phyloP scores from a whole-genome alignment of 2,113 vertebrate genomes.

The Cygnus buccinator region DNA sequence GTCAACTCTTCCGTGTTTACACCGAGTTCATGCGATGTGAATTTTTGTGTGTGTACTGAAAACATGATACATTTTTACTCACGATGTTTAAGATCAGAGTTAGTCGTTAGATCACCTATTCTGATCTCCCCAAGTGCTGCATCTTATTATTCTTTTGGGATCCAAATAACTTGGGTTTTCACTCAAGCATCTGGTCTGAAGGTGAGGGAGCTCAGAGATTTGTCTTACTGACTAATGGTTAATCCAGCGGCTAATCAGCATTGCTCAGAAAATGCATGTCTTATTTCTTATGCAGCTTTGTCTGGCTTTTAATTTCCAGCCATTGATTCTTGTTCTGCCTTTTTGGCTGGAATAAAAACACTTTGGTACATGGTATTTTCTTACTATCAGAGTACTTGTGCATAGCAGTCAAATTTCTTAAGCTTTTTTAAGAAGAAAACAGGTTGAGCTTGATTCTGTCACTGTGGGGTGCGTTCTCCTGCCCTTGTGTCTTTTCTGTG shows the following conservation, averaged over 20 bases:
- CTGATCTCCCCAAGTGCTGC: neutral
- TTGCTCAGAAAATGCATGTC: conserved; percentile 21
- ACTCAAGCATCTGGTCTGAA: neutral
- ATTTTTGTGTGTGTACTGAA: conserved; percentile 3
- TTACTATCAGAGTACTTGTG: conserved; percentile 49
- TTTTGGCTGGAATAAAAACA: conserved; percentile 47
- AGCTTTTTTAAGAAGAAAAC: conserved; percentile 64
- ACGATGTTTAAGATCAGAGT: neutral
- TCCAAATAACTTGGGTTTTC: neutral
- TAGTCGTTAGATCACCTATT: conserved; percentile 3
- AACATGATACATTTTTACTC: neutral
- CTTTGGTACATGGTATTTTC: conserved; percentile 1
- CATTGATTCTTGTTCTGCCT: conserved; percentile 51
- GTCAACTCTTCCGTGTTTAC: conserved; percentile 13
- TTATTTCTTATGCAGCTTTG: conserved; percentile 2
- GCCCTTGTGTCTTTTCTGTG: conserved; percentile 30
- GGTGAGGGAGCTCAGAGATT: neutral
- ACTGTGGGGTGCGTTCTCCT: conserved; percentile 43
- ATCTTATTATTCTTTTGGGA: neutral
- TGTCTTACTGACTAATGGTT: neutral
- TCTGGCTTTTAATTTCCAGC: conserved; percentile 66
- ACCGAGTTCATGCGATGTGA: neutral
- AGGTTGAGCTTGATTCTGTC: conserved; percentile 66
- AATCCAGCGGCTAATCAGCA: conserved; percentile 8
- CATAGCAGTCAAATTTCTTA: conserved; percentile 65